Evolutionary conservation across 2,113 vertebrate genomes (phyloP).

Genomic region (Thoracochromis brauschi): DNA sequence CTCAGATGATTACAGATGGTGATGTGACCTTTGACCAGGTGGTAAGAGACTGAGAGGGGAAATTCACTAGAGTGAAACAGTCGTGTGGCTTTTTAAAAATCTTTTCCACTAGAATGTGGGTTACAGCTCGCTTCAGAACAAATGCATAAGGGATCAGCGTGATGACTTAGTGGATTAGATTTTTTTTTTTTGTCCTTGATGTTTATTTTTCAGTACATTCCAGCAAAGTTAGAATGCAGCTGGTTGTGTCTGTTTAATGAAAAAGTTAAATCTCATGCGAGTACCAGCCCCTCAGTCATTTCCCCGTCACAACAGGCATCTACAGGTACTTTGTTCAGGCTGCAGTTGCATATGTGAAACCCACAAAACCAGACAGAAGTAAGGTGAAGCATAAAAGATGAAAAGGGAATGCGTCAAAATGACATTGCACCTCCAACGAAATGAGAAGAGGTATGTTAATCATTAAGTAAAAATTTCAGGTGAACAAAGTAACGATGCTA

Average conservation of each 20-base stretch:
- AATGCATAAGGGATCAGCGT: conserved; percentile 10
- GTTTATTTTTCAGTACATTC: conserved; percentile 12
- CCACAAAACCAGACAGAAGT: neutral
- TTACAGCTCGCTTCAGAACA: conserved; percentile 9
- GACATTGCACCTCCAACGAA: neutral
- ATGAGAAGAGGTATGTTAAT: neutral
- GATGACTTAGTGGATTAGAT: conserved; percentile 16
- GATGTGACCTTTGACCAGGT: conserved; percentile 32
- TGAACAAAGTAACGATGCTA: neutral
- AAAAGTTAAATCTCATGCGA: neutral
- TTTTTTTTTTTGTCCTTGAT: conserved; percentile 20
- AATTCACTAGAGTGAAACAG: conserved; percentile 9
- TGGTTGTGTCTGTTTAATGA: neutral
- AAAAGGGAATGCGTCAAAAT: neutral
- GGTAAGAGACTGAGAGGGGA: conserved; percentile 16
- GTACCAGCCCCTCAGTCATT: neutral
- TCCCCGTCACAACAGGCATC: neutral
- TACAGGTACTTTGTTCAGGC: neutral
- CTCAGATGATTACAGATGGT: conserved; percentile 39
- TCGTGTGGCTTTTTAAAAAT: neutral
- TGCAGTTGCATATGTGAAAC: neutral
- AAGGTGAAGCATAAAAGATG: neutral
- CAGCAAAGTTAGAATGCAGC: neutral
- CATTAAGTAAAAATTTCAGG: neutral
- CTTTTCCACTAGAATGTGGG: neutral